Percentiles rank a stretch among this genome's conserved stretches.
Evolutionary conservation across 1,140 invertebrate genomes (phyloP).

Genomic region (Condylostylus longicornis): DNA sequence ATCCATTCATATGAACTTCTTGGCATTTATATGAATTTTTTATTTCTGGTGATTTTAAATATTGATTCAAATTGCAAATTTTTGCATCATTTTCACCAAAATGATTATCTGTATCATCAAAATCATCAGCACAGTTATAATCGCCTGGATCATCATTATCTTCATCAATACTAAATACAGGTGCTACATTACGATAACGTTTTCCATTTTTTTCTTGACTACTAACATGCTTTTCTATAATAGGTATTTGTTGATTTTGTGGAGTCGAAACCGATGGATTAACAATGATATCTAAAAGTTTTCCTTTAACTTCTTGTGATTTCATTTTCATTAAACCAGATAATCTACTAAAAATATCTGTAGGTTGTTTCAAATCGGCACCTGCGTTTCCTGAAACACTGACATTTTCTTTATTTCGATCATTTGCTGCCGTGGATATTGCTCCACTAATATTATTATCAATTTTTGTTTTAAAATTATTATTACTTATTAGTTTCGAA

Average conservation of each 20-base stretch:
- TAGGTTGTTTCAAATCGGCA: constrained; percentile 32
- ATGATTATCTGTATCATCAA: constrained; percentile 12
- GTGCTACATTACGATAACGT: constrained; percentile 75
- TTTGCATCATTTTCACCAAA: constrained; percentile 33
- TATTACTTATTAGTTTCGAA: not conserved
- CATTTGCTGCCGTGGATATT: constrained; percentile 13
- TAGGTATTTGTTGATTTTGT: constrained; percentile 25
- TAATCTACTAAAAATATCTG: constrained; percentile 60
- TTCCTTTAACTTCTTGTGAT: constrained; percentile 81
- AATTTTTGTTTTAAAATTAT: not conserved
- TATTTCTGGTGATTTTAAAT: constrained; percentile 71
- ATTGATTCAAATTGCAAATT: constrained; percentile 49
- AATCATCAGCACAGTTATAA: constrained; percentile 20
- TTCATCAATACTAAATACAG: constrained; percentile 91
- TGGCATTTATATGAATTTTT: constrained; percentile 77
- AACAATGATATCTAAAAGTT: constrained; percentile 85
- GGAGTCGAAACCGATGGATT: constrained; percentile 44
- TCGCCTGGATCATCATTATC: constrained; percentile 55
- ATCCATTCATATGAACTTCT: constrained; percentile 77
- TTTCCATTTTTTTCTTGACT: constrained; percentile 64
- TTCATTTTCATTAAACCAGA: constrained; percentile 74
- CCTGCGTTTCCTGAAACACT: not conserved
- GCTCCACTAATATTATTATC: constrained; percentile 3
- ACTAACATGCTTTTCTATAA: constrained; percentile 60
- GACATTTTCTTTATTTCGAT: too few relatives aligned